A percentile compares a stretch with the other conserved stretches of the same genome.
These are phyloP conservation scores for Rhagologus leucostigma DNA, from an alignment of 2,113 vertebrate species.

Conservation along the genomic window DNA sequence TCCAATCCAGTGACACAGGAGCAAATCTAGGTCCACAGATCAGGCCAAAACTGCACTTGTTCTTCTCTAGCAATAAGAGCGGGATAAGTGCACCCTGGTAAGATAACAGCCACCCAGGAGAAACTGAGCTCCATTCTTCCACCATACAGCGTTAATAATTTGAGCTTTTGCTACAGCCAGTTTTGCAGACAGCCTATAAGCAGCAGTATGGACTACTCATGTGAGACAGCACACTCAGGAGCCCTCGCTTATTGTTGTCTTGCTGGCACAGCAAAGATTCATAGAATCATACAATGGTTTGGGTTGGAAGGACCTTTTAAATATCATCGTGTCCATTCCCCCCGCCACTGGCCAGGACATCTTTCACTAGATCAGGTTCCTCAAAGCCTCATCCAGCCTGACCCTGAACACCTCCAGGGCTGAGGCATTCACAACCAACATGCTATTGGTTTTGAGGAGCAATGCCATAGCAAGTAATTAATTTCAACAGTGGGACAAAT, in stretches of 20 bases:
- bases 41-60: not conserved
- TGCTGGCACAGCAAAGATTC: not conserved
- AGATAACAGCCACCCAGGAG: not conserved
- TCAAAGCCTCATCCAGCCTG: not conserved
- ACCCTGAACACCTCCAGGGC: not conserved
- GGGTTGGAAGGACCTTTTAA: not conserved
- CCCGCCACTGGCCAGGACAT: not conserved
- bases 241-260: not conserved
- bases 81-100: not conserved
- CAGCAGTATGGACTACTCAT: not conserved
- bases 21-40: not conserved
- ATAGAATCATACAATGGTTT: not conserved
- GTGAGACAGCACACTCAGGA: not conserved
- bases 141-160: not conserved
- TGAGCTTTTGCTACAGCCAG: not conserved
- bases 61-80: not conserved
- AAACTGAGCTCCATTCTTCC: not conserved
- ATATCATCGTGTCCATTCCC: not conserved
- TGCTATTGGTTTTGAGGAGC: not conserved
- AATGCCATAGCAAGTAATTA: not conserved
- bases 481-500: not conserved
- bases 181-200: not conserved
- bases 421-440: not conserved
- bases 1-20: not conserved
- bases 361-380: not conserved